Evolutionary conservation across 2,888 invertebrate genomes (phyloP).

Genomic region (Thecocarcelia acutangulata): DNA sequence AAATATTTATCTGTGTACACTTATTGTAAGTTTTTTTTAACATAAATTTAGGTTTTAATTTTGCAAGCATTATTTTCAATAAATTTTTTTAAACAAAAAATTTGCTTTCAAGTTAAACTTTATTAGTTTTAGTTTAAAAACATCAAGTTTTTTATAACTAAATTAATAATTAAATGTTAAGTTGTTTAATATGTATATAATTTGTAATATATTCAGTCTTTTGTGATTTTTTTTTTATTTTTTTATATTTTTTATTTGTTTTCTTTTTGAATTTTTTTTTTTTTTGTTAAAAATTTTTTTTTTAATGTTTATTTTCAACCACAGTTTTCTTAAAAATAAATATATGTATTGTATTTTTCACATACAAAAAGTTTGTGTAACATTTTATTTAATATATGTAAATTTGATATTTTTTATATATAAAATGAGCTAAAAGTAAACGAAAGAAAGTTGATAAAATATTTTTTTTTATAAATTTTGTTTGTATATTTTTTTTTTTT

Average conservation of each 20-base stretch:
- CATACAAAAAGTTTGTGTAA: slow-evolving; percentile 18
- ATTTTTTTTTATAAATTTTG: slow-evolving; percentile 52
- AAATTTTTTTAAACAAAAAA: slow-evolving; percentile 35
- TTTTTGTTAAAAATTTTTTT: neutral
- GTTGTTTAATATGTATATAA: slow-evolving; percentile 18
- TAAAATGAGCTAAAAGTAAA: slow-evolving; percentile 70
- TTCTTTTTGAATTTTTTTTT: too few relatives aligned
- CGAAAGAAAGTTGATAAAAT: slow-evolving; percentile 67
- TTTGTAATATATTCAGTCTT: slow-evolving; percentile 17
- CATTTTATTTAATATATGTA: slow-evolving; percentile 34
- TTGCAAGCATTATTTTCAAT: slow-evolving; percentile 1
- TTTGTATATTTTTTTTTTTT: slow-evolving; percentile 44
- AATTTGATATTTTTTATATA: slow-evolving; percentile 28
- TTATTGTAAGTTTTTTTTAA: neutral
- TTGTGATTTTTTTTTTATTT: slow-evolving; percentile 18
- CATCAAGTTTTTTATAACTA: slow-evolving; percentile 23
- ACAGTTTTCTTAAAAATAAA: slow-evolving; percentile 35
- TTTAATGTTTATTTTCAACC: slow-evolving; percentile 53
- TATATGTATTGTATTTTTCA: slow-evolving; percentile 10
- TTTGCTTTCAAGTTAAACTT: slow-evolving; percentile 22
- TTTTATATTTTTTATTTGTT: too few relatives aligned
- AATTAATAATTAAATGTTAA: slow-evolving; percentile 38
- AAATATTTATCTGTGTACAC: slow-evolving; percentile 42
- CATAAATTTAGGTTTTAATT: slow-evolving; percentile 8
- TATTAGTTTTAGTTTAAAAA: slow-evolving; percentile 32